Conservation (phyloP, 2,888 invertebrate genomes). For the Limnephilus rhombicus region DNA sequence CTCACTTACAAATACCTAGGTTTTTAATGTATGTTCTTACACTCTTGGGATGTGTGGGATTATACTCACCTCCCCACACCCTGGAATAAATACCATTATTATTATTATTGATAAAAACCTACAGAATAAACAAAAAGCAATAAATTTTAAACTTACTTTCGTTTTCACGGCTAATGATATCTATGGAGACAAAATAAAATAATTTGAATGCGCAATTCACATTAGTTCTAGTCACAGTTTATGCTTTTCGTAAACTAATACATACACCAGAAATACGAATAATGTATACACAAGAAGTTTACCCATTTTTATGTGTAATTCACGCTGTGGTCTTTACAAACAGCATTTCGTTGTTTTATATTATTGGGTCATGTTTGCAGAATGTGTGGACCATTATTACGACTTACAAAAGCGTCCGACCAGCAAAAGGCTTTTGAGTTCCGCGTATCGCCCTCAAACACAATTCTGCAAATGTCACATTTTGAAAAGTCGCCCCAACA, state of each 20-base stretch:
- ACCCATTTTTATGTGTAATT: background rate
- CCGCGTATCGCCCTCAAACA: background rate
- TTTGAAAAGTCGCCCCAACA: background rate
- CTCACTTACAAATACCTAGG: too few relatives aligned
- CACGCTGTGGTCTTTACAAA: background rate
- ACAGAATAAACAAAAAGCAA: background rate
- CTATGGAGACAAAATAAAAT: background rate
- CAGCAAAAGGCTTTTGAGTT: background rate
- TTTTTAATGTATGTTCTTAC: too few relatives aligned
- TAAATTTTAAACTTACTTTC: background rate
- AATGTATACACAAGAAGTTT: background rate
- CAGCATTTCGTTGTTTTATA: background rate
- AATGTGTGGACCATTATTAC: background rate
- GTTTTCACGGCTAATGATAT: background rate
- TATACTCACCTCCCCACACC: too few relatives aligned
- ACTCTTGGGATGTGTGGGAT: too few relatives aligned
- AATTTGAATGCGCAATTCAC: background rate
- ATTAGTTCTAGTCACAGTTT: constrained; percentile 1
- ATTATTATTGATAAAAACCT: too few relatives aligned
- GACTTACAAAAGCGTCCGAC: background rate
- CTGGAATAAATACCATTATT: too few relatives aligned
- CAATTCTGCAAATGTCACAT: background rate
- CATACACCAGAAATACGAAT: background rate
- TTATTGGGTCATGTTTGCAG: background rate
- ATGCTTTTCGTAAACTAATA: background rate